Evolutionary conservation across 2,113 vertebrate genomes (phyloP).

Genomic region (Ageneiosus marmoratus): DNA sequence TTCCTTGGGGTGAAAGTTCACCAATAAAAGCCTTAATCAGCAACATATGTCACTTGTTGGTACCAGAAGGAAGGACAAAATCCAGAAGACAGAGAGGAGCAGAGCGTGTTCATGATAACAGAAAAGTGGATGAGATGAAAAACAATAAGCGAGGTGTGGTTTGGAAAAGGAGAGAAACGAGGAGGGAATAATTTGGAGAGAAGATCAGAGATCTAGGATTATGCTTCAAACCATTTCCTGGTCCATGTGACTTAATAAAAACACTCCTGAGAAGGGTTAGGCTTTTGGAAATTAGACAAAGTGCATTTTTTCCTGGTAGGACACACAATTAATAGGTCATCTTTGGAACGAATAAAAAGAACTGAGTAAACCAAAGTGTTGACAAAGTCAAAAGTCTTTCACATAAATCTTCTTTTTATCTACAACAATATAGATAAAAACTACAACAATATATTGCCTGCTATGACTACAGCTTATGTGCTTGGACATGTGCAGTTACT

Average conservation of each 20-base stretch:
- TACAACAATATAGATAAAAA: too few species aligned
- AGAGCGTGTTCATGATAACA: background rate
- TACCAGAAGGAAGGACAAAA: conserved; percentile 1
- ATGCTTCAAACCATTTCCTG: conserved; percentile 9
- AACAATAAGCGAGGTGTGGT: background rate
- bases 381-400: background rate
- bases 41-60: conserved; percentile 33
- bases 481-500: conserved; percentile 15
- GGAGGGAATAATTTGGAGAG: background rate
- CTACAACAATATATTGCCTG: background rate
- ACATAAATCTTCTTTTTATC: background rate
- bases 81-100: background rate
- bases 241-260: background rate
- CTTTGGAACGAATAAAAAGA: background rate
- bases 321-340: background rate
- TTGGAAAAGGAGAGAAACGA: conserved; percentile 1
- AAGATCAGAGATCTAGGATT: conserved; percentile 16
- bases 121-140: background rate
- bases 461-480: background rate
- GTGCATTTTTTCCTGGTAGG: background rate
- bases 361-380: background rate
- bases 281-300: background rate
- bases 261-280: background rate
- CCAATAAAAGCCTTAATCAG: conserved; percentile 34
- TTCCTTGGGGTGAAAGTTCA: conserved; percentile 40